Percentiles rank a stretch among this genome's conserved stretches.
These are phyloP conservation scores for Xenus cinereus DNA, from an alignment of 2,113 vertebrate species.

Conservation along the genomic window DNA sequence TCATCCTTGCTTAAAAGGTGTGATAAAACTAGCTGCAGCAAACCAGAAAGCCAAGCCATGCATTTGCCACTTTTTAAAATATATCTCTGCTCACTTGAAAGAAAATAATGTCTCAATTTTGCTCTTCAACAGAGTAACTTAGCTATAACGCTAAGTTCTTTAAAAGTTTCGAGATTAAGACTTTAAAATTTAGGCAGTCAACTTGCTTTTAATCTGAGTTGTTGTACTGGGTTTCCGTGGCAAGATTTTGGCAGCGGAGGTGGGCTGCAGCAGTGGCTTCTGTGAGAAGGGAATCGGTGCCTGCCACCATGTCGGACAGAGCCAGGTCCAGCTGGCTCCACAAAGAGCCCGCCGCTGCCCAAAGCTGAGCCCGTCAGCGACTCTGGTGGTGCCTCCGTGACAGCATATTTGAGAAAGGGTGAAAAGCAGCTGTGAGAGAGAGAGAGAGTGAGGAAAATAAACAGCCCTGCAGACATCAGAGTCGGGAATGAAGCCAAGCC, in stretches of 20 bases:
- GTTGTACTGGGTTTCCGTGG: background rate
- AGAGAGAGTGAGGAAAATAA: background rate
- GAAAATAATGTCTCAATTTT: background rate
- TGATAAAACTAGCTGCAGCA: background rate
- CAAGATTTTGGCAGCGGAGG: background rate
- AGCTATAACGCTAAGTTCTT: background rate
- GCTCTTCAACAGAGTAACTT: background rate
- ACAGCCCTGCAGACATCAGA: background rate
- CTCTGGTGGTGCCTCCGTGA: background rate
- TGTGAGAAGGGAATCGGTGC: background rate
- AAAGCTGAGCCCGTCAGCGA: accelerated
- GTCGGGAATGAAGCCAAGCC: background rate
- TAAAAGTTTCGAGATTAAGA: background rate
- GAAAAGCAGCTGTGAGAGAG: background rate
- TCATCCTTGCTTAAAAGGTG: background rate
- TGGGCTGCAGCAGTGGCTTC: background rate
- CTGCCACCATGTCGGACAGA: background rate
- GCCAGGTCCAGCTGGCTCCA: background rate
- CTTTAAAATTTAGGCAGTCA: background rate
- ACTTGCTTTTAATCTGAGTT: background rate
- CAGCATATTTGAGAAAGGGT: background rate
- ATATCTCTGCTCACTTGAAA: background rate
- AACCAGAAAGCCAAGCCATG: background rate
- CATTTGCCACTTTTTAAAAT: background rate
- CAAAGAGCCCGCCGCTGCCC: background rate